Evolutionary conservation across 2,797 vertebrate genomes (phyloP).

Genomic region (Enteromius anoplus): DNA sequence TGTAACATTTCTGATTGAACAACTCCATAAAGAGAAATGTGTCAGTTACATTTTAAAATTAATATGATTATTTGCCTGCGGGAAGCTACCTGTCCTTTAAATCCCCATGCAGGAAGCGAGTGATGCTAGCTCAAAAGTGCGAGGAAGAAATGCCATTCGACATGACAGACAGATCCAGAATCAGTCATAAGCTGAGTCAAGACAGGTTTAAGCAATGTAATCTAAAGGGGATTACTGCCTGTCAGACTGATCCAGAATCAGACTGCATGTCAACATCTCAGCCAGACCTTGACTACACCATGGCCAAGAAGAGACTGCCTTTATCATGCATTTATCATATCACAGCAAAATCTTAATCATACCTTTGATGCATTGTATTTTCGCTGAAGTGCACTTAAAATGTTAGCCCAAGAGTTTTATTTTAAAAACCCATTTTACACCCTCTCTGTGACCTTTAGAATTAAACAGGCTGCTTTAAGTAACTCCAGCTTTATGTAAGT

Average conservation of each 20-base stretch:
- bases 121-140: conserved; percentile 21
- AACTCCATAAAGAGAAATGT: neutral
- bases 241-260: conserved; percentile 26
- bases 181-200: conserved; percentile 38
- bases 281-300: neutral
- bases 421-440: neutral
- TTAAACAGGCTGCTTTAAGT: neutral
- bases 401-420: neutral
- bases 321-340: neutral
- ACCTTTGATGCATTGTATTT: neutral
- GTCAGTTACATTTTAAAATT: neutral
- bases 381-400: neutral
- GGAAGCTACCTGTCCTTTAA: neutral
- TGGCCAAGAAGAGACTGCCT: conserved; percentile 11
- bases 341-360: neutral
- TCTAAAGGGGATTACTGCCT: conserved; percentile 26
- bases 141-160: neutral
- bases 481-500: neutral
- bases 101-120: neutral
- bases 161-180: conserved; percentile 25
- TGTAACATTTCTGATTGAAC: neutral
- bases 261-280: conserved; percentile 11
- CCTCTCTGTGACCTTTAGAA: neutral
- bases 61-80: too few relatives aligned
- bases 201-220: conserved; percentile 18